A percentile compares a stretch with the other conserved stretches of the same genome.
Evolutionary conservation across 2,113 vertebrate species (phyloP).

Genomic region (Cygnus buccinator): DNA sequence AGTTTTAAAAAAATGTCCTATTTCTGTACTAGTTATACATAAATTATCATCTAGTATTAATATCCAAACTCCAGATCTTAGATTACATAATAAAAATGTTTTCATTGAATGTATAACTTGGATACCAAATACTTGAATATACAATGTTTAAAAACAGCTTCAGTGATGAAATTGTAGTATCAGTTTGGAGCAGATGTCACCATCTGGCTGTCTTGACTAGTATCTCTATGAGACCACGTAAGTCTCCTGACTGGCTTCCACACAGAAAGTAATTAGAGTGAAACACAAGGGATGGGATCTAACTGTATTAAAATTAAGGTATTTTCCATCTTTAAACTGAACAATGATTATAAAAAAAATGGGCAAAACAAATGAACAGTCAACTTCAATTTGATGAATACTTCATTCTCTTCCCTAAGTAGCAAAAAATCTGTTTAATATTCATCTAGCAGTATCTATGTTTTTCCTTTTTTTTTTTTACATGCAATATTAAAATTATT

Average conservation of each 20-base stretch:
- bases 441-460: not conserved
- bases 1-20: not conserved
- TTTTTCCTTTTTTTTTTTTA: not conserved
- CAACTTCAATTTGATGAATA: not conserved
- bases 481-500: not conserved
- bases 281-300: conserved; percentile 24
- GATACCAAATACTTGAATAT: not conserved
- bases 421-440: not conserved
- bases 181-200: conserved; percentile 40
- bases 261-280: conserved; percentile 14
- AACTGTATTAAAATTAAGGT: conserved; percentile 38
- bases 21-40: not conserved
- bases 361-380: not conserved
- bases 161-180: not conserved
- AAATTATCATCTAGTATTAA: not conserved
- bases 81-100: not conserved
- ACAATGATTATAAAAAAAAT: not conserved
- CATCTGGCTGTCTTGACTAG: conserved; percentile 16
- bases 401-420: not conserved
- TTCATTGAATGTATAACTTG: not conserved
- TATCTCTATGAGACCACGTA: not conserved
- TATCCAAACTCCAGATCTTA: not conserved
- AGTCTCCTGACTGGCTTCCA: conserved; percentile 6
- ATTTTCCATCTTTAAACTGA: conserved; percentile 25
- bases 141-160: not conserved